Base-by-base conservation (phyloP, 2,888 invertebrate species). In the Agrotis clavis region DNA sequence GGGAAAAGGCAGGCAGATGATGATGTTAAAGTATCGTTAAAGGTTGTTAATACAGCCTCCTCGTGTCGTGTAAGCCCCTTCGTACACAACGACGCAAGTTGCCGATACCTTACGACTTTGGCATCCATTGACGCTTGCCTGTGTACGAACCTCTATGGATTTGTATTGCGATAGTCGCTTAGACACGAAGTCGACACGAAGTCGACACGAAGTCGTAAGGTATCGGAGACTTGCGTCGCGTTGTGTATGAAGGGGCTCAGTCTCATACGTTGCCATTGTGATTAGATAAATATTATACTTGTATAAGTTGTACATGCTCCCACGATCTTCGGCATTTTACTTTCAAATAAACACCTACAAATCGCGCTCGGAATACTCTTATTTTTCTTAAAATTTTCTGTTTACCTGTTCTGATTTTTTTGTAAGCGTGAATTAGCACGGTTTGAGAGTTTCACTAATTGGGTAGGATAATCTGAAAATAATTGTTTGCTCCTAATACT, bases 1-100 rank as follows among this genome's bases (percentile, higher is more conserved):
- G n/a, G n/a, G n/a, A n/a, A n/a, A n/a, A n/a, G n/a, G n/a, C n/a
- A n/a, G n/a, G n/a, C n/a, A n/a, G n/a, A n/a, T n/a, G n/a, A n/a
- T n/a, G n/a, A n/a, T n/a, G 50, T 64, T 60, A 73, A 67, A 74
- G 18, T 19, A 50, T 13, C 56, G 48, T 65, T 53, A 30, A 13
- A n/a, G 50, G 50, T 57, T 11, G 18, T 30, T 56, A 25, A 30
- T 19, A 18, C 5, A 66, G 13, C 47, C 19, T 14, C 48, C 48
- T 18, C 45, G 25, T 54, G 25, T 59, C 41, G 54, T 54, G 25
- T 25, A 47, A 25, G 25, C 25, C 25, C 25, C 25, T 25, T 25
- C 25, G 25, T 25, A 25, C 2, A 25, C 25, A n/a, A 25, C 25
- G 25, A 25, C 25, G 25, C 1, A 25, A 25, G 25, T 25, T 2